Evolutionary conservation across 2,113 vertebrate genomes (phyloP).

Genomic region (Ahaetulla prasina): DNA sequence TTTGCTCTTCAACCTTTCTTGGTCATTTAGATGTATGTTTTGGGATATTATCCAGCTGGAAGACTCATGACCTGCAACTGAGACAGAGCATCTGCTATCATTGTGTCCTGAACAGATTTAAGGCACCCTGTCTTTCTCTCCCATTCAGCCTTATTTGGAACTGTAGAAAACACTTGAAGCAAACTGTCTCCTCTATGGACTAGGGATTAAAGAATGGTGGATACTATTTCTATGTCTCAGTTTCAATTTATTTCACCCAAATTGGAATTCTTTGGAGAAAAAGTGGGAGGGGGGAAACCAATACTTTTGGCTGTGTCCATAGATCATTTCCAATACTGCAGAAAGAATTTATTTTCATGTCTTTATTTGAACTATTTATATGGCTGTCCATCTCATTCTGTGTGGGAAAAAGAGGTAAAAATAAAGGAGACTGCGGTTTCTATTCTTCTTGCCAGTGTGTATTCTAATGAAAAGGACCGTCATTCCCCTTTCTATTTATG

Average conservation of each 20-base stretch:
- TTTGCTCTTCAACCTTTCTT: background rate
- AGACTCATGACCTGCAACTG: background rate
- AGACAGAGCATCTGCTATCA: background rate
- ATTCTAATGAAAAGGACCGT: fast-evolving
- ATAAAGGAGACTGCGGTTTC: background rate
- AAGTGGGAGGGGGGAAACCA: background rate
- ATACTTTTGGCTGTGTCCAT: background rate
- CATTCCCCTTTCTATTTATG: background rate
- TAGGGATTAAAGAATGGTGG: background rate
- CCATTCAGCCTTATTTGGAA: background rate
- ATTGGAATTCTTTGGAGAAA: background rate
- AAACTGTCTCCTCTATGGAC: background rate
- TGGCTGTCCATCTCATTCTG: background rate
- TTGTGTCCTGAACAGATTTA: background rate
- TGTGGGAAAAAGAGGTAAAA: background rate
- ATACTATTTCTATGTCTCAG: background rate
- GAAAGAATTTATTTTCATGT: background rate
- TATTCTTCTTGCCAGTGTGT: background rate
- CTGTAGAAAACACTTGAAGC: background rate
- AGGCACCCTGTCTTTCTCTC: background rate
- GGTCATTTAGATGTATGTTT: background rate
- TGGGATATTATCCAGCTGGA: background rate
- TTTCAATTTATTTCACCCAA: background rate
- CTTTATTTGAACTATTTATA: background rate
- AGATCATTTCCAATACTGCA: background rate